A percentile compares a stretch with the other conserved stretches of the same genome.
Conservation (phyloP, 1,140 invertebrate genomes). For the Dryas iulia region DNA sequence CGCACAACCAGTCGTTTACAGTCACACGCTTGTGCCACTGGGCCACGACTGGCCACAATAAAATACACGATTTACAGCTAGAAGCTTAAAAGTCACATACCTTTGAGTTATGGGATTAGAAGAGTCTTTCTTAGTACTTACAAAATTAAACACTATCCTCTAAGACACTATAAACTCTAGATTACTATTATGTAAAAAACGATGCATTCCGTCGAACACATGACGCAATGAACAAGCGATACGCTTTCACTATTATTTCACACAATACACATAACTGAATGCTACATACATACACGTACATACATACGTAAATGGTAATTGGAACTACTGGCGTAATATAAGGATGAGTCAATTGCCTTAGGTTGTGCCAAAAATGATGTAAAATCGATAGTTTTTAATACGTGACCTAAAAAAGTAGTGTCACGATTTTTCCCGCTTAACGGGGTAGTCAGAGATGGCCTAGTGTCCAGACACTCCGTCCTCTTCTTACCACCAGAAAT, state of each 20-base stretch:
- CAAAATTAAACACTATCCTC: neutral
- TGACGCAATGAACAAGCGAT: constrained; percentile 17
- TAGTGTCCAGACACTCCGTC: too few species aligned
- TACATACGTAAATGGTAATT: neutral
- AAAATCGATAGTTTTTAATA: neutral
- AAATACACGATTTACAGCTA: too few species aligned
- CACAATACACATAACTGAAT: constrained; percentile 2
- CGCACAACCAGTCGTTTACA: too few species aligned
- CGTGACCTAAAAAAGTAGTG: neutral
- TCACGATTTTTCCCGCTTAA: too few species aligned
- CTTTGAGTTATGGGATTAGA: too few species aligned
- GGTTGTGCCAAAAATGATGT: neutral
- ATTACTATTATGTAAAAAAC: neutral
- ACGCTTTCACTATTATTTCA: constrained; percentile 20
- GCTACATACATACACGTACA: neutral
- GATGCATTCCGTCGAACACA: neutral
- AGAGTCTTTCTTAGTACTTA: too few species aligned
- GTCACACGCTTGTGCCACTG: too few species aligned
- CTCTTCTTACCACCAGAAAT: too few species aligned
- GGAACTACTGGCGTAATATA: neutral
- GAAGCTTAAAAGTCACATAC: too few species aligned
- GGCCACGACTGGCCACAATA: too few species aligned
- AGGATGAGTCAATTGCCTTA: neutral
- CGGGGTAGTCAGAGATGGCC: too few species aligned
- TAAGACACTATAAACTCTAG: neutral